Evolutionary conservation across 2,797 vertebrate species (phyloP).

Genomic region (Oceanodroma leucorhoa): DNA sequence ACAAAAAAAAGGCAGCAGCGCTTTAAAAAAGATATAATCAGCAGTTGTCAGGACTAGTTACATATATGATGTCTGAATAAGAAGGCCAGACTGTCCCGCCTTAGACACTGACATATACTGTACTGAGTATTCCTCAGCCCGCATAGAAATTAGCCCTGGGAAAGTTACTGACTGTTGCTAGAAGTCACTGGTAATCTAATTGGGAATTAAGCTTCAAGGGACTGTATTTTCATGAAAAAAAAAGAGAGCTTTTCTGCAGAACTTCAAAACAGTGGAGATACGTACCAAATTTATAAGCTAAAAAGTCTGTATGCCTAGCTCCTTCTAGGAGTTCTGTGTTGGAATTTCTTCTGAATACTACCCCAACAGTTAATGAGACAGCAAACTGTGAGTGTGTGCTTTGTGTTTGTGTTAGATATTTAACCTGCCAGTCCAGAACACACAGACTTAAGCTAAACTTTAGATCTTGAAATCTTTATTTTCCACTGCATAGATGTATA

Average conservation of each 20-base stretch:
- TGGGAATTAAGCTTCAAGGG: neutral
- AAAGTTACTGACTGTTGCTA: neutral
- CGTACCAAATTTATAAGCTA: neutral
- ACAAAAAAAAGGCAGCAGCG: constrained; percentile 69
- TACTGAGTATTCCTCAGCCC: neutral
- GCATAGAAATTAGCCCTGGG: neutral
- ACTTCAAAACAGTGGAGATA: neutral
- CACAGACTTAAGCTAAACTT: neutral
- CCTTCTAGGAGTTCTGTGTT: neutral
- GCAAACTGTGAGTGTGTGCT: neutral
- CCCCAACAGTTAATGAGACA: rapidly evolving
- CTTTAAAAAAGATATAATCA: constrained; percentile 81
- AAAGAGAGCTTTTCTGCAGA: neutral
- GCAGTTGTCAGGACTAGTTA: constrained; percentile 80
- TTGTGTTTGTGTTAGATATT: neutral
- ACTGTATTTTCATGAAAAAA: neutral
- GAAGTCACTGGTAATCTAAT: neutral
- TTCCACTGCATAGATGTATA: neutral
- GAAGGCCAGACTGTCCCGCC: constrained; percentile 32
- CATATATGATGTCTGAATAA: constrained; percentile 78
- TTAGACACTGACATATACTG: constrained; percentile 6
- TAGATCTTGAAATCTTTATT: neutral
- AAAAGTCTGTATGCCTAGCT: neutral
- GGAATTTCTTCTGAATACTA: neutral
- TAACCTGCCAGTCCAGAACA: neutral